Percentiles rank a stretch among this genome's conserved stretches.
These are phyloP conservation scores for Alligator sinensis DNA, from an alignment of 2,113 vertebrate genomes.

Conservation along the genomic window DNA sequence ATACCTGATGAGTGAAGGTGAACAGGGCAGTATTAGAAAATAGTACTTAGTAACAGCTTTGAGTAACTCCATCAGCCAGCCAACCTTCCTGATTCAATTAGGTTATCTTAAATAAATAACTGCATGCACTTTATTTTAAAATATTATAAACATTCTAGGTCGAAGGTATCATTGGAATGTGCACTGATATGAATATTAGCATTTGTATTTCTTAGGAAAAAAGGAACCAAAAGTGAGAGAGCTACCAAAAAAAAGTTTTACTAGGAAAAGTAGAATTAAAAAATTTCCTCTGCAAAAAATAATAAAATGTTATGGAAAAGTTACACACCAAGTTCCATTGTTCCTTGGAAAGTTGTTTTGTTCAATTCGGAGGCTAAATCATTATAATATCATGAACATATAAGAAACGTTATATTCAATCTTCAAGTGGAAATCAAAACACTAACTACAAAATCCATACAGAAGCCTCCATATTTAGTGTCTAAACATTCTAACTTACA, in stretches of 20 bases:
- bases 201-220: neutral
- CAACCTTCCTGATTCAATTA: neutral
- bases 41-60: neutral
- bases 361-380: neutral
- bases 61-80: neutral
- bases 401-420: neutral
- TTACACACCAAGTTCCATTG: neutral
- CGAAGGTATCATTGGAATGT: neutral
- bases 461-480: neutral
- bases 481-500: neutral
- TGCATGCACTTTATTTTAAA: neutral
- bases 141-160: neutral
- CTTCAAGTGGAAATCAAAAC: fast-evolving
- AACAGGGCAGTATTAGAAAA: neutral
- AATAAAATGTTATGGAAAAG: neutral
- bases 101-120: neutral
- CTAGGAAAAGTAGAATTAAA: neutral
- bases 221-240: neutral
- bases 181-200: neutral
- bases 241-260: neutral
- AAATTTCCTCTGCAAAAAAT: neutral
- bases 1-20: neutral
- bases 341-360: neutral
- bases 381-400: fast-evolving
- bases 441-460: neutral